Conservation (phyloP, 92 coral and sea anemone genomes). For the Pocillopora meandrina region DNA sequence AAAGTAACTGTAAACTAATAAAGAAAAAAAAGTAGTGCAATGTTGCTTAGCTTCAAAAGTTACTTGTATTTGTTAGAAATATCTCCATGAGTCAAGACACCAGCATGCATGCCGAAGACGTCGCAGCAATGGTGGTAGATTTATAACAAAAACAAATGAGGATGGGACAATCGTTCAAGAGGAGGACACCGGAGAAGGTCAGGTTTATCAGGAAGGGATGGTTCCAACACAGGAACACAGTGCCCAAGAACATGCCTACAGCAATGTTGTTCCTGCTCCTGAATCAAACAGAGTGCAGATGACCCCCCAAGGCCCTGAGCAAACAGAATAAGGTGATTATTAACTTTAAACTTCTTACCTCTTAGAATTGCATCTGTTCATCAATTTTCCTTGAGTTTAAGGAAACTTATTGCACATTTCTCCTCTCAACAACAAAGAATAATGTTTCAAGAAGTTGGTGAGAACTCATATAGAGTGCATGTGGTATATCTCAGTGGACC, state of each 20-base stretch:
- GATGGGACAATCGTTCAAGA: not conserved
- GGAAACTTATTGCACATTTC: too few relatives aligned
- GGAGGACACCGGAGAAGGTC: conserved; percentile 3
- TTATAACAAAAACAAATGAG: conserved; percentile 82
- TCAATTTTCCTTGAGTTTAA: too few relatives aligned
- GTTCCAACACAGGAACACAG: conserved; percentile 34
- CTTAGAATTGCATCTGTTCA: too few relatives aligned
- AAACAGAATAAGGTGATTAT: conserved; percentile 28
- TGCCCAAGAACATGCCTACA: conserved; percentile 41
- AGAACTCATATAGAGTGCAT: too few relatives aligned
- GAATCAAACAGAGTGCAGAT: conserved; percentile 36
- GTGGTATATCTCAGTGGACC: too few relatives aligned
- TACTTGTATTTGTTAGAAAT: conserved; percentile 64
- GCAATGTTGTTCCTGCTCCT: conserved; percentile 19
- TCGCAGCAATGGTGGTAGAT: conserved; percentile 96
- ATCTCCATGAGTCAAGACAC: conserved; percentile 99
- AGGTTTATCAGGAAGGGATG: conserved; percentile 38
- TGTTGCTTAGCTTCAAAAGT: not conserved
- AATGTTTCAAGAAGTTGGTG: too few relatives aligned
- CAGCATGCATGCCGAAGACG: conserved; percentile 97
- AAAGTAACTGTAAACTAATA: not conserved
- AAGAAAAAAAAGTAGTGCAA: not conserved
- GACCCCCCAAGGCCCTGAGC: conserved; percentile 27
- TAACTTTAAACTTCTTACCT: too few relatives aligned
- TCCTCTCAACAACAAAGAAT: too few relatives aligned